Evolutionary conservation across 2,113 vertebrate genomes (phyloP), one percentile per base, ranked within the genome.

Genomic region (Arizona elegans): DNA sequence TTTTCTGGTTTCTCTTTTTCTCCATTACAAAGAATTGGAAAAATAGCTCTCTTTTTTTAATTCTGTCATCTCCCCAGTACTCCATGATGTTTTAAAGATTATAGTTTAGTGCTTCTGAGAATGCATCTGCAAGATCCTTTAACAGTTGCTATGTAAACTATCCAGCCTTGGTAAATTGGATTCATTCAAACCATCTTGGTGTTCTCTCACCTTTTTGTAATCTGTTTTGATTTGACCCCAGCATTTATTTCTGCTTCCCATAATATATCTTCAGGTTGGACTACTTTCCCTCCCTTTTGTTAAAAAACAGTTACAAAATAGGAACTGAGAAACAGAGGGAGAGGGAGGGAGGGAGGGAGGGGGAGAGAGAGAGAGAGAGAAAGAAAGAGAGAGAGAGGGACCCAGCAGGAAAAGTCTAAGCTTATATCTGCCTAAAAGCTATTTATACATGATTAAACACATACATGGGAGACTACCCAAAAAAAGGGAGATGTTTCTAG

Each of bases 371-470:
- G 21, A 38, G 23, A 38, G 2, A 3, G 29, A 3, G 33, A 11
- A 11, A 12, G 1, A 9, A 2, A 38, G 12, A n/a, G 43, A 1
- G 21, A 29, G 26, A 1, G 11, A 12, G 9, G 1, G 38, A 62
- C 65, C 70, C 8, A 88, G 88, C 58, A 90, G n/a, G 90, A 88
- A 91, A 29, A 75, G 2, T 70, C 52, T 47, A 13, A 13, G 11
- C 29, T 50, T 38, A 55, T 19, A 24, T 59, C 56, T 59, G 62
- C 29, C 90, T 91, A 91, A 88, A 93, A 93, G 90, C 93, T 93
- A 43, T 89, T 91, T 93, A 93, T 91, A 91, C 54, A 85, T 65
- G 62, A 58, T 52, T 88, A 88, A 88, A 13, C 54, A 81, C 54
- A 86, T 56, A 88, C 54, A 29, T 26, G 33, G 43, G 54, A 47